Percentiles rank a stretch among this genome's conserved stretches.
Evolutionary conservation across 2,113 vertebrate species (phyloP).

Genomic region (Mesoclemmys tuberculata): DNA sequence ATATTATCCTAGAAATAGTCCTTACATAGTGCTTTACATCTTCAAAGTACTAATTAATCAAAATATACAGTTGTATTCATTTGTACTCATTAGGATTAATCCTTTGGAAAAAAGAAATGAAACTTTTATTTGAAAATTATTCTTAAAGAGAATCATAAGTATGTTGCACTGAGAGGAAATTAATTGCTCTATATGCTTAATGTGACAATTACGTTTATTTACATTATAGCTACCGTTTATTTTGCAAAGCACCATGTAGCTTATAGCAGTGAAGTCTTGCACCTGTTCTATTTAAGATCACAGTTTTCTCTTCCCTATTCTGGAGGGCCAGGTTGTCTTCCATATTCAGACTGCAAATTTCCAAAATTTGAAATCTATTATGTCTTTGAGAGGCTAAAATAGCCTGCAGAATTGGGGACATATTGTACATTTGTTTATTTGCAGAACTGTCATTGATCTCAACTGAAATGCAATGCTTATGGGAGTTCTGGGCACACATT

Average conservation of each 20-base stretch:
- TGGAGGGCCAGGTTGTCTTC: neutral
- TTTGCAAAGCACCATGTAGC: neutral
- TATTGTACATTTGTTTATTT: neutral
- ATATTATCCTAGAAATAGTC: constrained; percentile 20
- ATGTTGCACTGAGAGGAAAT: neutral
- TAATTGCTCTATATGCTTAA: neutral
- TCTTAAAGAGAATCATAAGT: neutral
- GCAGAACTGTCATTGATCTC: neutral
- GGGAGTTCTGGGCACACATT: neutral
- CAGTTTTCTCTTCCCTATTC: neutral
- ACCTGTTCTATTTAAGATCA: neutral
- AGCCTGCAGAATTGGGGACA: neutral
- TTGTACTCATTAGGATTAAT: neutral
- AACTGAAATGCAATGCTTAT: neutral
- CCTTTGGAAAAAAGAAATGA: constrained; percentile 1
- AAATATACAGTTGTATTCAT: constrained; percentile 3
- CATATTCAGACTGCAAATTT: neutral
- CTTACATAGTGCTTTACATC: neutral
- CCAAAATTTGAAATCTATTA: neutral
- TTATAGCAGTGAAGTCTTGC: neutral
- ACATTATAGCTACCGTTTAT: constrained; percentile 8
- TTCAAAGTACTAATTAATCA: constrained; percentile 28
- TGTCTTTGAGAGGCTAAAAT: neutral
- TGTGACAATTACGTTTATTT: constrained; percentile 7
- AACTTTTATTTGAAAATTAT: neutral